A percentile compares a stretch with the other conserved stretches of the same genome.
Evolutionary conservation across 2,888 invertebrate species (phyloP).

Genomic region (Drosophila colorata): DNA sequence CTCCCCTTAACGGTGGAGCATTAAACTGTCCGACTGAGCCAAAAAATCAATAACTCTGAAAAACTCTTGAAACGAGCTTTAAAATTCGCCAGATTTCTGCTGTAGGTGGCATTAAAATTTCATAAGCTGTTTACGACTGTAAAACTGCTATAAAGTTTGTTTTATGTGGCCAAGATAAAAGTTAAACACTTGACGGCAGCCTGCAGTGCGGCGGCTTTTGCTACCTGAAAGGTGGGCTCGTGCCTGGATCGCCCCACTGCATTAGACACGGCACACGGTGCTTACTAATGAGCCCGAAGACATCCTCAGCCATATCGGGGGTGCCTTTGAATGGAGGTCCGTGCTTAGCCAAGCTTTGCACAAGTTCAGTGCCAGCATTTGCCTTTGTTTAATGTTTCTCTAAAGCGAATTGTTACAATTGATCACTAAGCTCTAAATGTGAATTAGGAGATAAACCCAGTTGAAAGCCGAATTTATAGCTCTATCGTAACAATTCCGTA

Average conservation of each 20-base stretch:
- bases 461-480: no score
- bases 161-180: conserved; percentile 64
- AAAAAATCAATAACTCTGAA: conserved; percentile 65
- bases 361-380: conserved; percentile 24
- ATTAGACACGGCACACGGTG: conserved; percentile 55
- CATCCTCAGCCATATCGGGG: conserved; percentile 62
- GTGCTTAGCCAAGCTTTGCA: neutral
- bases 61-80: conserved; percentile 39
- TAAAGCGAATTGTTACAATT: neutral
- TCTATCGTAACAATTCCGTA: no score
- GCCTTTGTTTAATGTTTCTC: neutral
- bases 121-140: conserved; percentile 75
- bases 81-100: conserved; percentile 30
- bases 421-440: neutral
- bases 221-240: conserved; percentile 4
- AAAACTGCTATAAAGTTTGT: conserved; percentile 70
- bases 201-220: neutral
- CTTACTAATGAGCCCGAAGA: conserved; percentile 69
- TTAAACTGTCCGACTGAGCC: conserved; percentile 63
- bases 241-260: conserved; percentile 16
- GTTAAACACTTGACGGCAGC: conserved; percentile 39
- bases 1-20: conserved; percentile 53
- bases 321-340: neutral
- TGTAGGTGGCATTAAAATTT: conserved; percentile 63
- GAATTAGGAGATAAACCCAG: no score